phyloP scores from a whole-genome alignment of 2,797 vertebrate genomes.

The Heterohyrax brucei region DNA sequence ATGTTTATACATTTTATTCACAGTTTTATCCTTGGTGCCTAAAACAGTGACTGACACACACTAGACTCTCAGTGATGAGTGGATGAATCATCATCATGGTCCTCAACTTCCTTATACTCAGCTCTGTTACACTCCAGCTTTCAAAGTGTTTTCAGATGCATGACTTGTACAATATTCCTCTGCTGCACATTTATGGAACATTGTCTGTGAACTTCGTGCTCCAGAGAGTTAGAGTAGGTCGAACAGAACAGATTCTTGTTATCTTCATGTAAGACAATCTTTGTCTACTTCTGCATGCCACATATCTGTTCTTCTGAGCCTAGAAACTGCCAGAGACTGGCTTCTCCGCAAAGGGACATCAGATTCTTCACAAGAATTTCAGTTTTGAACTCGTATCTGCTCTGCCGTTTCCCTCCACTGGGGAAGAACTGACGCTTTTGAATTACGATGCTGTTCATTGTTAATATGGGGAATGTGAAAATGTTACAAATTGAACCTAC shows the following conservation, averaged over 20 bases:
- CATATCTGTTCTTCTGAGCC: neutral
- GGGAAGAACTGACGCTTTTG: no score
- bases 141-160: neutral
- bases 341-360: neutral
- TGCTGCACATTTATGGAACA: neutral
- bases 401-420: no score
- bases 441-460: no score
- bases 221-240: neutral
- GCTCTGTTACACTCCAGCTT: neutral
- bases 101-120: neutral
- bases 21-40: neutral
- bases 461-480: no score
- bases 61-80: neutral
- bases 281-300: neutral
- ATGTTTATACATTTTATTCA: neutral
- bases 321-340: neutral
- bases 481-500: no score
- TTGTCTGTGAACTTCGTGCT: neutral
- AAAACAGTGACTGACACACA: neutral
- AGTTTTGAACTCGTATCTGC: neutral
- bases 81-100: neutral
- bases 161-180: neutral
- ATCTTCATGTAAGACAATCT: neutral
- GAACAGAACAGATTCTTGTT: neutral
- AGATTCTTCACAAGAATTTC: neutral